Evolutionary conservation across 2,113 vertebrate genomes (phyloP).

Genomic region (Rhombomys opimus): DNA sequence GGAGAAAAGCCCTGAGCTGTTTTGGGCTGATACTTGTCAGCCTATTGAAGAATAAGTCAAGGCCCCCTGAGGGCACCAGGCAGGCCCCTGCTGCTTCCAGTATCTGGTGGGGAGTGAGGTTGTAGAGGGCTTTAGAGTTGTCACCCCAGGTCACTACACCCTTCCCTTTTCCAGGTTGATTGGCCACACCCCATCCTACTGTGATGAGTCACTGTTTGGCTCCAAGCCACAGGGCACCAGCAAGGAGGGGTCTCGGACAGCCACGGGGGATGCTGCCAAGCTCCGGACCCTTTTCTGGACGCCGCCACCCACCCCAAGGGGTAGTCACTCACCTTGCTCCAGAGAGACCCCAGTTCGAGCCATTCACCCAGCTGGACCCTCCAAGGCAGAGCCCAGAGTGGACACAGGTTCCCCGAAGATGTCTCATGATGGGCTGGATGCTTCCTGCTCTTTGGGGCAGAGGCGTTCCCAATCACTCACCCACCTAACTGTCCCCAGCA

Average conservation of each 20-base stretch:
- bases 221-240: background rate
- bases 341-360: slow-evolving; percentile 72
- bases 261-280: slow-evolving; percentile 76
- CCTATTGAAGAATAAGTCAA: background rate
- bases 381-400: rapidly evolving
- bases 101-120: too few species aligned
- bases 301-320: slow-evolving; percentile 72
- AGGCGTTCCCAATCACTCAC: slow-evolving; percentile 74
- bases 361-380: background rate
- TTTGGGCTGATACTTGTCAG: background rate
- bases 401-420: background rate
- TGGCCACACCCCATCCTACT: slow-evolving; percentile 84
- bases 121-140: background rate
- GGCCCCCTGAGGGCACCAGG: background rate
- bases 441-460: rapidly evolving
- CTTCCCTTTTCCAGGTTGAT: slow-evolving; percentile 75
- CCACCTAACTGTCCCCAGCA: background rate
- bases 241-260: slow-evolving; percentile 70
- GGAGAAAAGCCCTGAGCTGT: background rate
- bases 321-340: background rate
- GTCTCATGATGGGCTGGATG: background rate
- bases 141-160: background rate
- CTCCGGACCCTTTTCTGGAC: slow-evolving; percentile 86
- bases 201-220: slow-evolving; percentile 88
- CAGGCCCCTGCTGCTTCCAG: background rate